Evolutionary conservation across 2,888 invertebrate species (phyloP).

Genomic region (Colletes collaris): DNA sequence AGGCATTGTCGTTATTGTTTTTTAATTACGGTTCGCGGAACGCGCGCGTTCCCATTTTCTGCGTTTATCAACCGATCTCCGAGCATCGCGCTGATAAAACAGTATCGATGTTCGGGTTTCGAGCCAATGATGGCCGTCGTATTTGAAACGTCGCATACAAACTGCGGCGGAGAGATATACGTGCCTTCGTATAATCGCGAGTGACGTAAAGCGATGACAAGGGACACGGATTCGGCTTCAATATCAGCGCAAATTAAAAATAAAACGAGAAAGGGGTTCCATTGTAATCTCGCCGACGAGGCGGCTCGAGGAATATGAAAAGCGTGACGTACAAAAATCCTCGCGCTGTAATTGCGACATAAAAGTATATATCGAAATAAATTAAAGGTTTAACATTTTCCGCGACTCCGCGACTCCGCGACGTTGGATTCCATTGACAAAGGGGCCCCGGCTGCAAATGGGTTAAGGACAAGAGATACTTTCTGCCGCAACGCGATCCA

Average conservation of each 20-base stretch:
- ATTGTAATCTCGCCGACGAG: conserved; percentile 25
- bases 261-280: conserved; percentile 27
- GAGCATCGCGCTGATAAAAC: not conserved
- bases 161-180: not conserved
- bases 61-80: not conserved
- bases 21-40: no score
- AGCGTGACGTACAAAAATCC: conserved; percentile 15
- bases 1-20: no score
- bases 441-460: conserved; percentile 12
- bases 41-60: not conserved
- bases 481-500: not conserved
- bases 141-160: not conserved
- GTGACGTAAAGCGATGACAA: not conserved
- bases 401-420: not conserved
- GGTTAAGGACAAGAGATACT: conserved; percentile 39
- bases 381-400: conserved; percentile 30
- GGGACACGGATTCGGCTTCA: conserved; percentile 21
- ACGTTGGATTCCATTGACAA: not conserved
- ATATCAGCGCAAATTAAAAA: conserved; percentile 43
- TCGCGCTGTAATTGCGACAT: conserved; percentile 19
- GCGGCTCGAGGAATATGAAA: conserved; percentile 3
- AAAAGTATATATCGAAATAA: conserved; percentile 20
- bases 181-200: conserved; percentile 13
- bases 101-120: not conserved
- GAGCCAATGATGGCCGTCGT: not conserved